Percentiles rank a stretch among this genome's conserved stretches.
Evolutionary conservation across 2,113 vertebrate species (phyloP).

Genomic region (Myrmecophaga tridactyla): DNA sequence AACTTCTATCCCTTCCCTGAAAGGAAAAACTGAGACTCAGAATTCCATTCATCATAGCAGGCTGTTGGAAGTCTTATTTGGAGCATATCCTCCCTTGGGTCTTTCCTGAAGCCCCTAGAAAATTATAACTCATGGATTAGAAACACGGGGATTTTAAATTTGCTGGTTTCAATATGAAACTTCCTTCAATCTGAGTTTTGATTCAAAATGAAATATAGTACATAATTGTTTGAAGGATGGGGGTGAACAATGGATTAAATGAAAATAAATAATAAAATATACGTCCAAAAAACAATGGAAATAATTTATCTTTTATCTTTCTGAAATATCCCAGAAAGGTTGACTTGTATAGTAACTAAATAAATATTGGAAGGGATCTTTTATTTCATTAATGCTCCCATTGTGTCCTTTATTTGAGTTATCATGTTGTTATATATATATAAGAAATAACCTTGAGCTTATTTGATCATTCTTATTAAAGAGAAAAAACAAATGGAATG

Average conservation of each 20-base stretch:
- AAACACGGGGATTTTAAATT: background rate
- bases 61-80: background rate
- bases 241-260: background rate
- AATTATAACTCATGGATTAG: background rate
- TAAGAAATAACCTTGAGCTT: no score
- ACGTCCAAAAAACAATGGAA: background rate
- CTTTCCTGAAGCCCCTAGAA: background rate
- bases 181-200: background rate
- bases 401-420: background rate
- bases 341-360: background rate
- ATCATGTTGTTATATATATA: background rate
- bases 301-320: background rate
- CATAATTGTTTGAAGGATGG: background rate
- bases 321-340: background rate
- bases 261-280: slow-evolving; percentile 2
- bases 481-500: no score
- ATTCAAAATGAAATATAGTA: slow-evolving; percentile 16
- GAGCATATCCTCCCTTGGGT: background rate
- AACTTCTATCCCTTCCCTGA: background rate
- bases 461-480: no score
- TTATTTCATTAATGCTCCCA: background rate
- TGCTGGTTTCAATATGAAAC: background rate
- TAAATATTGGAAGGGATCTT: background rate
- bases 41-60: background rate
- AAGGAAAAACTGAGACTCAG: background rate